A percentile compares a stretch with the other conserved stretches of the same genome.
Evolutionary conservation across 2,797 vertebrate species (phyloP).

Genomic region (Mus minutoides): DNA sequence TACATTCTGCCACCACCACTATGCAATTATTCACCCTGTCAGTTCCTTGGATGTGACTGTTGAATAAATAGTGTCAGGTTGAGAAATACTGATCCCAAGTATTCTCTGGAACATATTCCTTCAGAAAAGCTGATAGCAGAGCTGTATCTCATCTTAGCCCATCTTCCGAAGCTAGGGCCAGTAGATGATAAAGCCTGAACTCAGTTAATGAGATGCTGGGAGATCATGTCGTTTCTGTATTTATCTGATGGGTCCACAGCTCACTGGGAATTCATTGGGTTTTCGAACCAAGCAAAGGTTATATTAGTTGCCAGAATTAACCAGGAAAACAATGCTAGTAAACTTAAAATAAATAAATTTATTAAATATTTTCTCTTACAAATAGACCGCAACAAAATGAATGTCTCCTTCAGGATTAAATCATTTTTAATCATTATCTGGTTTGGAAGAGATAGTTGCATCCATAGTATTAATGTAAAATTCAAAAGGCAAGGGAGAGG

Average conservation of each 20-base stretch:
- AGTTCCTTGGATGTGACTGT: slow-evolving; percentile 56
- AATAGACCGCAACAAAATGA: slow-evolving; percentile 53
- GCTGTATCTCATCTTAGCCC: slow-evolving; percentile 29
- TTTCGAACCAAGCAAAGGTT: slow-evolving; percentile 49
- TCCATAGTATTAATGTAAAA: neutral
- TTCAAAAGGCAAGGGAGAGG: neutral
- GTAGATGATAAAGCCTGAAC: neutral
- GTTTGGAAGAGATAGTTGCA: neutral
- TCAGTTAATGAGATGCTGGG: slow-evolving; percentile 37
- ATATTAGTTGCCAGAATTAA: neutral
- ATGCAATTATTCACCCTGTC: slow-evolving; percentile 69
- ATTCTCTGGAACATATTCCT: slow-evolving; percentile 59
- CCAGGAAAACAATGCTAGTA: neutral
- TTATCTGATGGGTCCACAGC: slow-evolving; percentile 14
- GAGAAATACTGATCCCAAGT: slow-evolving; percentile 38
- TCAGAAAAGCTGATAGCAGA: slow-evolving; percentile 51
- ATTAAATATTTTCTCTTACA: slow-evolving; percentile 56
- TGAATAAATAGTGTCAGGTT: slow-evolving; percentile 46
- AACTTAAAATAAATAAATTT: slow-evolving; percentile 47
- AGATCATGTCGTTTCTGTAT: slow-evolving; percentile 11
- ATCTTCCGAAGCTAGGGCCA: slow-evolving; percentile 52
- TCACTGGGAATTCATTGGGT: slow-evolving; percentile 1
- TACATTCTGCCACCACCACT: neutral
- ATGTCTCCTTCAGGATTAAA: neutral
- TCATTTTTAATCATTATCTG: slow-evolving; percentile 35